Base-by-base conservation (phyloP, 2,888 invertebrate species). In the Pyrrhia umbra region DNA sequence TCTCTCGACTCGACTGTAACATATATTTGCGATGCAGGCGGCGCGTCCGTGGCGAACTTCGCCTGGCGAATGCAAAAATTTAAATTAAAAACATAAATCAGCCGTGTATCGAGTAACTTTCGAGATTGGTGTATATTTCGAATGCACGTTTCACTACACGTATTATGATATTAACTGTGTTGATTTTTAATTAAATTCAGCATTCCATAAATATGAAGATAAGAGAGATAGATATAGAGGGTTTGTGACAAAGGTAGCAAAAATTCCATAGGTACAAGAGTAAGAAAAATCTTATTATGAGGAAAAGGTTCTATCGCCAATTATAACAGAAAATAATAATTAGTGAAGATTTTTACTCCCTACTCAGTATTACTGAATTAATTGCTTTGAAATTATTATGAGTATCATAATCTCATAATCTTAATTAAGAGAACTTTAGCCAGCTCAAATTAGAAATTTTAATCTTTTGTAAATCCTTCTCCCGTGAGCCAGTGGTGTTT, bases 41-140 rank as follows among this genome's bases (percentile, higher is more conserved):
- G 93, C 92, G 92, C 92, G 92, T 90, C 92, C 92, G 89, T 83
- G 88, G 91, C 90, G 78, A 93, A 94, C 90, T 94, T 92, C 89
- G 93, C 90, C 90, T 79, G 88, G 91, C 90, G 94, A 94, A 95
- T 95, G 95, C 94, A 95, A 95, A 95, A 95, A 95, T 95, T 95
- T 95, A 95, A 95, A 95, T 95, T 95, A 95, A 95, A 95, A 95
- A 90, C 95, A 95, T 95, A 95, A 95, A 95, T 95, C 95, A 95
- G 93, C 81, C 91, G 90, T 90, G 90, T 94, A 94, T 95, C 93
- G 95, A 93, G 92, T 91, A 93, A 94, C 88, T 95, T 93, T 91
- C 87, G 91, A 90, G 92, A 92, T 92, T 90, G 91, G 92, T 90
- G 90, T 92, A 88, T 90, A 91, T 92, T 93, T 90, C 90, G 88